Base-by-base conservation (phyloP, 2,888 invertebrate genomes). In the Furcula furcula region DNA sequence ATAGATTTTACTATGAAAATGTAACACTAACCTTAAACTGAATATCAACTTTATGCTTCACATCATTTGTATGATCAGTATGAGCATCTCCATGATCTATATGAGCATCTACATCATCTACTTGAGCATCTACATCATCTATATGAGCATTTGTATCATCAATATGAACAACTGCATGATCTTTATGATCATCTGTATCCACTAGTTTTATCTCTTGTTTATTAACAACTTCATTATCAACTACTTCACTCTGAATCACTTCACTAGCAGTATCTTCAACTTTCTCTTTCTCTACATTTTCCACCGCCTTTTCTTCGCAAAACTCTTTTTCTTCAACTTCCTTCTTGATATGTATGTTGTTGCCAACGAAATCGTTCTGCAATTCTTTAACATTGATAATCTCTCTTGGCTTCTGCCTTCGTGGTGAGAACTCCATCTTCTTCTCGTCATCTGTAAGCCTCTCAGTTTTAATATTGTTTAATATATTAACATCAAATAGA, bases 341-440 rank as follows among this genome's bases (percentile, higher is more conserved):
- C 16, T 80, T 63, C 38, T 85, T 87, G 2, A 86, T 76, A 28
- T 76, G 76, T 29, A 83, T 70, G 36, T 75, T 84, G 12, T 65
- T 76, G 1, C 76, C 80, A 0, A 85, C 86, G 21, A 89, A 85
- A 41, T 88, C 86, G 29, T 75, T 85, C 31, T 89, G 88, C 12
- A 89, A 30, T 36, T 89, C 84, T 49, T 84, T 88, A 0, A 89
- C 88, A 20, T 86, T 79, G 1, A 89, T 88, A 1, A 89, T 88
- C 45, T 88, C 83, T 22, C 76, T 55, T 1, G 69, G 78, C 29
- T 77, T 79, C 7, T 65, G 64, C 26, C 74, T 67, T 39, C 77
- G 55, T 0, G 83, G 81, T 0, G 85, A 83, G 31, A 85, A 86
- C 0, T 79, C 68, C 12, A 68, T 28, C 7, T 66, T 70, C 27